Conservation (phyloP, 2,888 invertebrate genomes). For the Ectemnius continuus region DNA sequence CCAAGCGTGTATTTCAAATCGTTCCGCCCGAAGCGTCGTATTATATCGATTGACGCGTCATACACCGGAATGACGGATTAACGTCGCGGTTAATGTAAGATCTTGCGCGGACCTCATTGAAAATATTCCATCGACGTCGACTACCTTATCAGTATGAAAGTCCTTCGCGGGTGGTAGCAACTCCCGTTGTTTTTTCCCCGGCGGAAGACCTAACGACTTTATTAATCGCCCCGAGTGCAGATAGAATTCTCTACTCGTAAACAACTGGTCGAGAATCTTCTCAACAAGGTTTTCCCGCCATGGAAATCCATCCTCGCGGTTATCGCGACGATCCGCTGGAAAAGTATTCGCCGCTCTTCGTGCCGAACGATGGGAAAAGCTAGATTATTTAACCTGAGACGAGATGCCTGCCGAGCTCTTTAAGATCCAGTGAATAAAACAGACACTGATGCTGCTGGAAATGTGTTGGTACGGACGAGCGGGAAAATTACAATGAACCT, state of each 20-base stretch:
- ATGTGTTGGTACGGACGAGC: no score
- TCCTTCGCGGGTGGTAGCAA: constrained; percentile 22
- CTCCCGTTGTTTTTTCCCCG: constrained; percentile 7
- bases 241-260: background rate
- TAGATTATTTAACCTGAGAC: no score
- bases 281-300: background rate
- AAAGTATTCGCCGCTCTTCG: no score
- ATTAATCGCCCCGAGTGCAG: background rate
- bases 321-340: no score
- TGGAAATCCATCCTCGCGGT: background rate
- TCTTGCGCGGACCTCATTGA: background rate
- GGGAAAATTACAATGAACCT: no score
- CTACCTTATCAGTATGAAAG: constrained; percentile 13
- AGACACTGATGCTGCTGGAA: no score
- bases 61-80: constrained; percentile 18
- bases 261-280: background rate
- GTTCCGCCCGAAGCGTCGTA: background rate
- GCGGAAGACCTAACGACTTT: background rate
- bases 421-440: no score
- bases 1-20: no score
- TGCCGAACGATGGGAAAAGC: no score
- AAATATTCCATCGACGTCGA: constrained; percentile 7
- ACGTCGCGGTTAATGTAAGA: background rate
- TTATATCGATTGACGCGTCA: constrained; percentile 1
- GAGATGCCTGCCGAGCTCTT: no score